These are phyloP conservation scores for Esox niger DNA, from an alignment of 2,113 vertebrate species.

Conservation along the genomic window DNA sequence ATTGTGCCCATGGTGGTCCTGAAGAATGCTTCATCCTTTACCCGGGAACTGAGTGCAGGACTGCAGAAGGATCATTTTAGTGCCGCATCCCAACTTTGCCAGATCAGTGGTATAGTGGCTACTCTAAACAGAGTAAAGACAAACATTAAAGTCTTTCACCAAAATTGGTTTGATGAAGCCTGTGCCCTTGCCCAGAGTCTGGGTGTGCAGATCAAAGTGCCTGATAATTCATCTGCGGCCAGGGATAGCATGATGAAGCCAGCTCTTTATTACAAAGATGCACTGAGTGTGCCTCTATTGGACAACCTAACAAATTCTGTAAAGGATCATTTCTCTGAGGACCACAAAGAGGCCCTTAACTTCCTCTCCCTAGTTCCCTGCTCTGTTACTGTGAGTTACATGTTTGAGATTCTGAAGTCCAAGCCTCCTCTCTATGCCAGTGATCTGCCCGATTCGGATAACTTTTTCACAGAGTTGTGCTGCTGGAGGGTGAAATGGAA, in stretches of 20 bases:
- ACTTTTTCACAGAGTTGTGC: constrained; percentile 90
- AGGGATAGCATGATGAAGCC: constrained; percentile 80
- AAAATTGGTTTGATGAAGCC: constrained; percentile 97
- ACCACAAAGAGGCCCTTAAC: constrained; percentile 92
- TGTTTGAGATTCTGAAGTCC: constrained; percentile 84
- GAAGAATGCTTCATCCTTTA: constrained; percentile 89
- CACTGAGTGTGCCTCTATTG: constrained; percentile 83
- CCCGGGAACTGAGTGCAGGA: constrained; percentile 87
- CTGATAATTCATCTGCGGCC: constrained; percentile 74
- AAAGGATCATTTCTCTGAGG: constrained; percentile 94
- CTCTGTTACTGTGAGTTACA: constrained; percentile 86
- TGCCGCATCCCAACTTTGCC: constrained; percentile 89
- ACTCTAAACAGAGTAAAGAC: constrained; percentile 92
- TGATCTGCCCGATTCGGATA: constrained; percentile 91
- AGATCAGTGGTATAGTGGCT: constrained; percentile 87
- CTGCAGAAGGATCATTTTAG: constrained; percentile 92
- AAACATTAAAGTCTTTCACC: constrained; percentile 95
- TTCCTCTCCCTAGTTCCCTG: constrained; percentile 90
- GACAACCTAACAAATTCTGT: constrained; percentile 92
- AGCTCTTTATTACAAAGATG: constrained; percentile 87
- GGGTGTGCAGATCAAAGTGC: constrained; percentile 83
- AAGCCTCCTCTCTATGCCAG: constrained; percentile 89
- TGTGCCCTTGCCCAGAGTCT: constrained; percentile 82
- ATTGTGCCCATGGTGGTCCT: constrained; percentile 86
- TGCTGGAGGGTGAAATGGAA: constrained; percentile 99